Evolutionary conservation across 2,888 invertebrate species (phyloP), one percentile per base, ranked within the genome.

Genomic region (Caenorhabditis sp.): DNA sequence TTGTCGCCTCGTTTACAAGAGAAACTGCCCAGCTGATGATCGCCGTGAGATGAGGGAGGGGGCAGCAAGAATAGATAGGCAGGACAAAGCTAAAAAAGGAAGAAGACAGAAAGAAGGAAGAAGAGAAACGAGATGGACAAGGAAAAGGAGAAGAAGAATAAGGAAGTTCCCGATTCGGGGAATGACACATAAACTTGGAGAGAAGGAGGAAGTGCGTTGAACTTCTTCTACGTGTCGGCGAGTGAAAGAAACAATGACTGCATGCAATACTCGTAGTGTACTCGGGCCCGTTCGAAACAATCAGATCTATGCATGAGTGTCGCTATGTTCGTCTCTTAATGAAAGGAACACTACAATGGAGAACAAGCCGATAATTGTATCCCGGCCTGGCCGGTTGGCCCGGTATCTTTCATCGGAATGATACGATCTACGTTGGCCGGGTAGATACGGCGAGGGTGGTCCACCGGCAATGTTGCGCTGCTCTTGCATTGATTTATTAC

Each of bases 21-120:
- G 15, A 62, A 55, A 61, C 40, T 20, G 74, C 58, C 72, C 72
- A 72, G 64, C 71, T 65, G 60, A 74, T 74, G 65, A 67, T 74
- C 74, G 74, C 58, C 65, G 74, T 65, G 74, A 74, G 65, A 70
- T 61, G 70, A 58, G 35, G 50, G 35, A 50, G 58, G 40, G 56
- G 50, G 22, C n/a, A n/a, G 40, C 5, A 15, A n/a, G 32, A 26
- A 13, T 4, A 15, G 50, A 3, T n/a, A n/a, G n/a, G n/a, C n/a
- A 44, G 62, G 61, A 62, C 22, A 60, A 61, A 22, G 35, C 26
- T 37, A 37, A 35, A 67, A 67, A 60, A 35, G 40, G 37, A 32
- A 62, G 11, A 24, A 26, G 32, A 76, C 53, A 24, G 20, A 26
- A 68, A 61, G 58, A 53, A 40, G 68, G 67, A 67, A 65, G 28